These are phyloP conservation scores for Lycorma delicatula DNA, from an alignment of 1,140 invertebrate species.

Conservation along the genomic window DNA sequence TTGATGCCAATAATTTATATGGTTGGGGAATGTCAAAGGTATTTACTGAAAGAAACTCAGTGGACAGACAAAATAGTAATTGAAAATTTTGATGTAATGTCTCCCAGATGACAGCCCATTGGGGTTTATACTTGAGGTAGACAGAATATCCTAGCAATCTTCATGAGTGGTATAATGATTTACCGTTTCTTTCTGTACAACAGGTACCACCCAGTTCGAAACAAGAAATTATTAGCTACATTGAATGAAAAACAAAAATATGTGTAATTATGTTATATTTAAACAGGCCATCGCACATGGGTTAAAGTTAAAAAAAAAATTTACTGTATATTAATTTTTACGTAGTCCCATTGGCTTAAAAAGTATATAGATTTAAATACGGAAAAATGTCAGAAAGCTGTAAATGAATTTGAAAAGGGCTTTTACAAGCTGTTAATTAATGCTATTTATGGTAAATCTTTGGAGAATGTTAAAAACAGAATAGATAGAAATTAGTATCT, in stretches of 20 bases:
- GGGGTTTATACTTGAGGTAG: too few species aligned
- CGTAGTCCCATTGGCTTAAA: conserved; percentile 31
- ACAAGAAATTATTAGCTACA: conserved; percentile 15
- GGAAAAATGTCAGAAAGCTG: conserved; percentile 25
- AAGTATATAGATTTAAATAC: conserved; percentile 33
- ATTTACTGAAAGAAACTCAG: too few species aligned
- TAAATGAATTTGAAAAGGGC: conserved; percentile 33
- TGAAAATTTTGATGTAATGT: too few species aligned
- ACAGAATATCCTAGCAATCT: too few species aligned
- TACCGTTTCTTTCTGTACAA: too few species aligned
- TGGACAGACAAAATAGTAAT: too few species aligned
- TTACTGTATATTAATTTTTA: conserved; percentile 31
- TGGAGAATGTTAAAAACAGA: conserved; percentile 34
- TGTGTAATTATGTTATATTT: conserved; percentile 26
- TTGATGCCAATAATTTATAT: too few species aligned
- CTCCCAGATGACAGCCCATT: too few species aligned
- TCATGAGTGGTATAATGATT: too few species aligned
- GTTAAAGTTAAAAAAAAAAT: conserved; percentile 33
- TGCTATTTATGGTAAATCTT: conserved; percentile 31
- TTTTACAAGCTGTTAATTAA: conserved; percentile 36
- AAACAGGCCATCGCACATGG: conserved; percentile 20
- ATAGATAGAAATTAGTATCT: conserved; percentile 25
- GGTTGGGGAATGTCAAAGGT: too few species aligned
- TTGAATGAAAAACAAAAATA: conserved; percentile 24
- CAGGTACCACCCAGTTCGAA: too few species aligned